phyloP scores from a whole-genome alignment of 2,113 vertebrate genomes.

The Meles meles region DNA sequence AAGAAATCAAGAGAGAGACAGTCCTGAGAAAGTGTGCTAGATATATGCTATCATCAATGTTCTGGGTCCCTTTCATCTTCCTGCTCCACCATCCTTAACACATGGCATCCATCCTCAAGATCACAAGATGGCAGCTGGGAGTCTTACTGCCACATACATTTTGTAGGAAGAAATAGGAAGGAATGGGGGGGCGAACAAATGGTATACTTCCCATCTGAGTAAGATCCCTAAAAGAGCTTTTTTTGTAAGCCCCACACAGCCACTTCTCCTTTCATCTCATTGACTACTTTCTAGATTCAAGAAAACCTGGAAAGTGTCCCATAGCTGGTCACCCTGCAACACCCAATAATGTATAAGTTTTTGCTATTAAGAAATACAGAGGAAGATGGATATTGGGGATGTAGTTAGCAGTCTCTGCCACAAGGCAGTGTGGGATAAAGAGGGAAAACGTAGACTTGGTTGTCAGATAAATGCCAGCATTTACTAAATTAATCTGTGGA shows the following conservation, averaged over 20 bases:
- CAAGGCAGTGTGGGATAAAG: neutral
- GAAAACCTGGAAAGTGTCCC: neutral
- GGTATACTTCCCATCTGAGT: neutral
- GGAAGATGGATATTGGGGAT: neutral
- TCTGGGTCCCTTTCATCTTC: conserved; percentile 45
- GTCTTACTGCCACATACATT: neutral
- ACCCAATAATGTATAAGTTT: neutral
- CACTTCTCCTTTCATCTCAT: neutral
- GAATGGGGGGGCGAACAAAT: neutral
- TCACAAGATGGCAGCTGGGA: conserved; percentile 35
- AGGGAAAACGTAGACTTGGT: neutral
- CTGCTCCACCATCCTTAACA: conserved; percentile 12
- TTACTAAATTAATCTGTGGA: neutral
- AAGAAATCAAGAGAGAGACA: conserved; percentile 41
- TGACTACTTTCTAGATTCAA: neutral
- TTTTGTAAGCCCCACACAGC: no score
- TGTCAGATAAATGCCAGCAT: neutral
- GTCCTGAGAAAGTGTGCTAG: neutral
- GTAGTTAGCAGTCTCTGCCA: neutral
- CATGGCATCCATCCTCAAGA: conserved; percentile 38
- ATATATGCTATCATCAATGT: conserved; percentile 37
- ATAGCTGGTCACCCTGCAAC: neutral
- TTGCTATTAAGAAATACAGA: neutral
- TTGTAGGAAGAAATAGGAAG: neutral
- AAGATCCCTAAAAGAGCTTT: neutral